phyloP scores from a whole-genome alignment of 1,140 invertebrate genomes.

The Hydropsyche tenuis region DNA sequence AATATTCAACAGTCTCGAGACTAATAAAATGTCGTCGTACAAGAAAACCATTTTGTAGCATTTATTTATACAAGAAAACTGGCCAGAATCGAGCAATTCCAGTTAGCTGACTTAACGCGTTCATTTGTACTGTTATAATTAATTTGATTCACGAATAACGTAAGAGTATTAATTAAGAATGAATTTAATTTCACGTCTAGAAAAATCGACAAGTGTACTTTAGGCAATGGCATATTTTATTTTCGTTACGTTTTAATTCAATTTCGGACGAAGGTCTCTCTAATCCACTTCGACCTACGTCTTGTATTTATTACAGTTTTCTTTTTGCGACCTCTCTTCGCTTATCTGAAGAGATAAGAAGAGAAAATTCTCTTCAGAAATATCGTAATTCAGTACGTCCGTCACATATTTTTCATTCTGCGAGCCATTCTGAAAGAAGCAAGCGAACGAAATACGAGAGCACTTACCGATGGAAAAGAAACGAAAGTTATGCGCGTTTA shows the following conservation, averaged over 20 bases:
- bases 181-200: no score
- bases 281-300: slow-evolving; percentile 8
- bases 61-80: no score
- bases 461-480: not conserved
- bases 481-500: not conserved
- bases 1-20: no score
- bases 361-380: slow-evolving; percentile 4
- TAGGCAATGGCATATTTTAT: no score
- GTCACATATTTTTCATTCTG: slow-evolving; percentile 16
- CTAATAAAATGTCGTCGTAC: no score
- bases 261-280: slow-evolving; percentile 3
- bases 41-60: no score
- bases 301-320: slow-evolving; percentile 18
- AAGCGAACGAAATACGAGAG: slow-evolving; percentile 10
- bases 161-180: no score
- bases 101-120: no score
- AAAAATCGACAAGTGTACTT: no score
- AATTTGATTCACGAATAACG: no score
- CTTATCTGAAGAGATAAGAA: slow-evolving; percentile 1
- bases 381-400: slow-evolving; percentile 11
- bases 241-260: not conserved
- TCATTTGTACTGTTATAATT: no score
- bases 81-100: no score
- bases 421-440: not conserved
- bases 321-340: slow-evolving; percentile 7